These are phyloP conservation scores for Taenaris catops DNA, from an alignment of 2,888 invertebrate genomes.

Conservation along the genomic window DNA sequence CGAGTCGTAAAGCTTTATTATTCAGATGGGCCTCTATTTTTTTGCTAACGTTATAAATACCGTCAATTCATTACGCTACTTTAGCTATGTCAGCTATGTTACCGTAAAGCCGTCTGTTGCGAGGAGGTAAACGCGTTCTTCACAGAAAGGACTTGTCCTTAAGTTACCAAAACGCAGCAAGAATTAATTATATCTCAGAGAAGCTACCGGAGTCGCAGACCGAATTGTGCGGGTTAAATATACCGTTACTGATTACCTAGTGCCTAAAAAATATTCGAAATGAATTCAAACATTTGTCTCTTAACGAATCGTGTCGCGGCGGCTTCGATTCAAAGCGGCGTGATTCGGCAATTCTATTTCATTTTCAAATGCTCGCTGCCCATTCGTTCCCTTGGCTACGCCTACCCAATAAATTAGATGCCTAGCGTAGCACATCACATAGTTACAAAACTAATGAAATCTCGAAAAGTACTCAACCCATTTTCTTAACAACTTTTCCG, in stretches of 20 bases:
- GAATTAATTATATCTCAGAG: constrained; percentile 60
- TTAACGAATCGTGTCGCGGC: constrained; percentile 76
- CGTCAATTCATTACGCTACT: no score
- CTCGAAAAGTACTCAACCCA: constrained; percentile 77
- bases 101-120: constrained; percentile 22
- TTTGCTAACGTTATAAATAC: no score
- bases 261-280: constrained; percentile 59
- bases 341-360: constrained; percentile 73
- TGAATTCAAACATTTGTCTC: constrained; percentile 79
- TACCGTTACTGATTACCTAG: constrained; percentile 65
- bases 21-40: no score
- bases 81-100: constrained; percentile 23
- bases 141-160: constrained; percentile 1
- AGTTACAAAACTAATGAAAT: constrained; percentile 78
- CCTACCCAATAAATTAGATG: constrained; percentile 77
- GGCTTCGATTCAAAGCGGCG: constrained; percentile 68
- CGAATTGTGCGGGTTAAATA: constrained; percentile 54
- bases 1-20: no score
- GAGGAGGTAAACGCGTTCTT: constrained; percentile 10
- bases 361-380: constrained; percentile 73
- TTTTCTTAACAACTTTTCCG: constrained; percentile 79
- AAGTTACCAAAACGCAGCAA: constrained; percentile 29
- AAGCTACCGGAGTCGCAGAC: constrained; percentile 56
- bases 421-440: constrained; percentile 70
- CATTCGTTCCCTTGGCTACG: constrained; percentile 76